Evolutionary conservation across 2,888 invertebrate species (phyloP), one percentile per base, ranked within the genome.

Genomic region (Molorchus minor): DNA sequence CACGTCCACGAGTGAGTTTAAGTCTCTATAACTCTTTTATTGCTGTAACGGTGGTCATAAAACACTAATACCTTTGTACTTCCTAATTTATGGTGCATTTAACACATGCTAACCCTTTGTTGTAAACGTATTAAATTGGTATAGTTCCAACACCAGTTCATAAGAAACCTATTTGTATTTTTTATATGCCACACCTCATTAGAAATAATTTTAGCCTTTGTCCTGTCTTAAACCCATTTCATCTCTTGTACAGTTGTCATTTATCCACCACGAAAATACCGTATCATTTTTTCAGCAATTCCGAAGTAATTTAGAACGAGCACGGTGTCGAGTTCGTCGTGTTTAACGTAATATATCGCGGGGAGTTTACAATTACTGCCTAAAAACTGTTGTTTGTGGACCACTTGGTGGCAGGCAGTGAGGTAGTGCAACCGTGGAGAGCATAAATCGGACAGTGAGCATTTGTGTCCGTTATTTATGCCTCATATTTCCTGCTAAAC

Each of bases 401-500:
- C 70, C 68, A 69, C 67, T 70, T 67, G 65, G 69, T 61, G 60
- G 64, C 63, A 61, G 60, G 41, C 58, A 56, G 60, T 69, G 70
- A 68, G 63, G 67, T 61, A 69, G 62, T 67, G 68, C 69, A 67
- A 67, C 67, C 64, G 67, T 62, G 67, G 68, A 67, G 67, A 62
- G 67, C 70, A 74, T 75, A 76, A 78, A 77, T 78, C 78, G 77
- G 78, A 76, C 77, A 74, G 76, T 76, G 78, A 77, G 78, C 78
- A 78, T 77, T 79, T 76, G 77, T 73, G 74, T 70, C 70, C 68
- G 77, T 78, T 79, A 80, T 80, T 79, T 80, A 81, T 80, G 79
- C 73, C 77, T 80, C 80, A 81, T 81, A 80, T 80, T 80, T 81
- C 75, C 78, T 72, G 75, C 77, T 79, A 79, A 81, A 79, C 78